Evolutionary conservation across 23 tunicate genomes (phyloP), one percentile per base, ranked within the genome.

Genomic region (Botrylloides violaceus): DNA sequence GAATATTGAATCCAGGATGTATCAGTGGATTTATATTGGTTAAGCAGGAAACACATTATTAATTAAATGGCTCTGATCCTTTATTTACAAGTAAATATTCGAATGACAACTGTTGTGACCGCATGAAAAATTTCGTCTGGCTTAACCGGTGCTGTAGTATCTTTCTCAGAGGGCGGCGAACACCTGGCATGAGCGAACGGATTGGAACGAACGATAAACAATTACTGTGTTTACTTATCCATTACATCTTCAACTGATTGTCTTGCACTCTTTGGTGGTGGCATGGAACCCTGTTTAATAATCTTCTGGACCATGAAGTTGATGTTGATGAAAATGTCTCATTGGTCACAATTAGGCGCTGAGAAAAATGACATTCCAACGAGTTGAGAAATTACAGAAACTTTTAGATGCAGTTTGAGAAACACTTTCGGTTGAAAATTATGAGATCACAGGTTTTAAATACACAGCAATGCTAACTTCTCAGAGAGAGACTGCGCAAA

Each of bases 261-360:
- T 31, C 26, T 1, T 37, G 12, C 74, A 9, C 56, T n/a, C 70
- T 63, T 31, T 7, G 70, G 70, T 39, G 1, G 36, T 27, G 37
- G 47, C 74, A 68, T 43, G 29, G n/a, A 68, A 68, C 29, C 74
- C 49, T 39, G 58, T 68, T 68, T 68, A 63, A 63, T 63, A 63
- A 63, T 31, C 35, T 31, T 63, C 20, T 63, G 35, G 33, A 63
- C 70, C 70, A 34, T 63, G 33, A 63, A 63, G 70, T 63, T 63
- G 70, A 63, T 63, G 70, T 33, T 63, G 70, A 63, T 63, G 70
- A 27, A 63, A 25, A 37, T 37, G 29, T 35, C 47, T 12, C 74
- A 68, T 68, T 68, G 58, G 74, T 68, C 74, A 68, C 74, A 68
- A 35, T 68, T 39, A 68, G n/a, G 37, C 74, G 32, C 70, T 29